These are phyloP conservation scores for Branchellion lobata DNA, from an alignment of 2,888 invertebrate genomes.

Conservation along the genomic window DNA sequence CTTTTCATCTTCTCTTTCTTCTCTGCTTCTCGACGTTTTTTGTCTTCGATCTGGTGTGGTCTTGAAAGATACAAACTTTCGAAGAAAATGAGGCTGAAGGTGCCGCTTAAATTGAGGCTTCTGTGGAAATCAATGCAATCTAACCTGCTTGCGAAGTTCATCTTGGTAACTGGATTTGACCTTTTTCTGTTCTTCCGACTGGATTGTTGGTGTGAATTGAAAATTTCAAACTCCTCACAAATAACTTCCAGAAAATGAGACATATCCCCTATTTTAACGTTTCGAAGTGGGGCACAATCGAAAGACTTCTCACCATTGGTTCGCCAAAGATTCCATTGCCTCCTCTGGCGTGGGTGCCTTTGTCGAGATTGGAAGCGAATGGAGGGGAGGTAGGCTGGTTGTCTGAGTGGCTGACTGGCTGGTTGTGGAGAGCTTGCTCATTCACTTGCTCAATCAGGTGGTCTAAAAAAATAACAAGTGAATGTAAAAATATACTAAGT, in stretches of 20 bases:
- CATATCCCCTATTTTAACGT: too few relatives aligned
- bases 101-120: too few relatives aligned
- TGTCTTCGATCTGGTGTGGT: neutral
- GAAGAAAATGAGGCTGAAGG: neutral
- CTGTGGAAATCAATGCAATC: too few relatives aligned
- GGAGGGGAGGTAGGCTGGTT: conserved; percentile 33
- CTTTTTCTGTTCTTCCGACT: neutral
- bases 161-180: neutral
- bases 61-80: neutral
- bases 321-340: conserved; percentile 62
- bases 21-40: neutral
- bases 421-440: conserved; percentile 32
- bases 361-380: neutral
- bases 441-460: neutral
- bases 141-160: conserved; percentile 1
- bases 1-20: conserved; percentile 12
- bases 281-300: too few relatives aligned
- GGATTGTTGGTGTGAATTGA: neutral
- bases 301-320: conserved; percentile 57
- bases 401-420: conserved; percentile 35
- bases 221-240: neutral
- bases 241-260: too few relatives aligned
- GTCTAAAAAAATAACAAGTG: neutral
- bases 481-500: too few relatives aligned
- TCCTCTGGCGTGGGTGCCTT: conserved; percentile 57